phyloP scores from a whole-genome alignment of 1,140 invertebrate genomes.

The Eulimnadia texana region DNA sequence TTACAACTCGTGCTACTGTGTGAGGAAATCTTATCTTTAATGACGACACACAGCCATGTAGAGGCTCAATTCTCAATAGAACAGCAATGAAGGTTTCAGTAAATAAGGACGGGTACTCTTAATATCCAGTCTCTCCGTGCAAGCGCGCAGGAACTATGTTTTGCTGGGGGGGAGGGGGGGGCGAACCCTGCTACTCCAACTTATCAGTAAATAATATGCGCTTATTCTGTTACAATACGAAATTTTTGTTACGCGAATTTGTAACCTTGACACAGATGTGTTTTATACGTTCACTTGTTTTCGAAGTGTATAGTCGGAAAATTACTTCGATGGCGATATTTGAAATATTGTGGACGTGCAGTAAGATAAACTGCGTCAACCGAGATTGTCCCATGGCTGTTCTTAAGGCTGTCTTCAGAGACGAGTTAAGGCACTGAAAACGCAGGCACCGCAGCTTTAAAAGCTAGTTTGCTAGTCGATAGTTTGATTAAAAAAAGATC shows the following conservation, averaged over 20 bases:
- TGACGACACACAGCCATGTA: too few relatives aligned
- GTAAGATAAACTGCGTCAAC: not conserved
- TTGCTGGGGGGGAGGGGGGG: not conserved
- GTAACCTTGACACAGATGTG: not conserved
- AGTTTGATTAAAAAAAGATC: not conserved
- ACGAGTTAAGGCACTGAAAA: not conserved
- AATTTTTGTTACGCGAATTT: not conserved
- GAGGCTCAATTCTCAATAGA: too few relatives aligned
- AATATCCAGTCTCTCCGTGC: too few relatives aligned
- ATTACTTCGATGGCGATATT: not conserved
- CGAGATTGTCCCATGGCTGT: not conserved
- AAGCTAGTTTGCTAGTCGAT: too few relatives aligned
- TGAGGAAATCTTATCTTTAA: too few relatives aligned
- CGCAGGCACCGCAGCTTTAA: not conserved
- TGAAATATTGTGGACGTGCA: not conserved
- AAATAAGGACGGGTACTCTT: too few relatives aligned
- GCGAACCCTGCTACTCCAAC: not conserved
- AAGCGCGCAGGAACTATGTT: not conserved
- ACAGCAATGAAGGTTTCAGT: too few relatives aligned
- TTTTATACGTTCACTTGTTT: not conserved
- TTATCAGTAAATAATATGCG: not conserved
- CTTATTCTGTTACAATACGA: not conserved
- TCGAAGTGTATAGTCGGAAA: not conserved
- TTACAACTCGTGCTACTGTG: too few relatives aligned
- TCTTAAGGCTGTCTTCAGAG: not conserved